Evolutionary conservation across 2,888 invertebrate species (phyloP), one percentile per base, ranked within the genome.

Genomic region (Drosophila silvestris): DNA sequence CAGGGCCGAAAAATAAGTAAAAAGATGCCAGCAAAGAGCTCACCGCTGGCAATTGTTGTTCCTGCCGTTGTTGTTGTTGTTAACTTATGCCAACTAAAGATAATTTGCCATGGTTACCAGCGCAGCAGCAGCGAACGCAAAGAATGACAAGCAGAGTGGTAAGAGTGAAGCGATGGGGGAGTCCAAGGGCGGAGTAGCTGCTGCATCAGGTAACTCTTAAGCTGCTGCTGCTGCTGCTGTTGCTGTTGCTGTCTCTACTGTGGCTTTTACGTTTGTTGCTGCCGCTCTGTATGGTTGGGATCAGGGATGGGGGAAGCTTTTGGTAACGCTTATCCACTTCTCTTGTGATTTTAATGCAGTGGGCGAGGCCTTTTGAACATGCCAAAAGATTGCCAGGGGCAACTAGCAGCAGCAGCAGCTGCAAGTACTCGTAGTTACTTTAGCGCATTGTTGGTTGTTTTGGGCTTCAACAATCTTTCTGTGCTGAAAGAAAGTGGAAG

Each of bases 331-430:
- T 87, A 87, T 86, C 87, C 90, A 85, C 90, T 85, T 87, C 86
- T 87, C 84, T 87, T 89, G 80, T 85, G 87, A 87, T 87, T 87
- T 90, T 90, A 85, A 89, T 89, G 89, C 73, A 87, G 85, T 85
- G 84, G 82, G 86, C 77, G 78, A 71, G 60, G 70, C 72, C 64
- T 74, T 86, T 83, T 83, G 79, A 83, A 71, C 79, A 83, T 82
- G 74, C 84, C 72, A 74, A 73, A 82, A 73, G 82, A 89, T 87
- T 89, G 87, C 90, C 81, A 76, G 57, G 70, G 86, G 90, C 89
- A 89, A 86, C 86, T 74, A 81, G 64, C 66, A 82, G 68, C 66
- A 77, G 68, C 28, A 74, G 65, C 64, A 66, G 47, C 56, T 81
- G 77, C 61, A 81, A 61, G 67, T 74, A 59, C 81, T 79, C 72